Percentiles rank a stretch among this genome's conserved stretches.
These are phyloP conservation scores for Drosophila sechellia DNA, from an alignment of 1,140 invertebrate genomes.

Conservation along the genomic window DNA sequence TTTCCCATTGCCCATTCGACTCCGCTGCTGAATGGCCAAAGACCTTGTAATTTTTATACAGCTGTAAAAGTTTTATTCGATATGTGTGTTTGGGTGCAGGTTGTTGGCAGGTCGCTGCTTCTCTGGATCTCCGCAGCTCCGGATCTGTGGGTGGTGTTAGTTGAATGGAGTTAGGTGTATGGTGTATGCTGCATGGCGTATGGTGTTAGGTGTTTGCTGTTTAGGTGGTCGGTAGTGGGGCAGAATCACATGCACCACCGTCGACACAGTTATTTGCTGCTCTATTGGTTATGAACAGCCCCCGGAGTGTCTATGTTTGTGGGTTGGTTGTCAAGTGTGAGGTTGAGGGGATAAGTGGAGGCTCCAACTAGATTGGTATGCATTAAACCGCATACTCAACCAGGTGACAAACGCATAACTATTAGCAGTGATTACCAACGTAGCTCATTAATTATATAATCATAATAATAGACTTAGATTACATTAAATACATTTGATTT, in stretches of 20 bases:
- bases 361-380: constrained; percentile 11
- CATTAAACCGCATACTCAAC: constrained; percentile 27
- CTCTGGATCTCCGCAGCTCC: not conserved
- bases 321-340: not conserved
- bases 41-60: constrained; percentile 83
- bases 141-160: not conserved
- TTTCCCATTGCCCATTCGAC: constrained; percentile 13
- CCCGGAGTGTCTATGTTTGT: constrained; percentile 25
- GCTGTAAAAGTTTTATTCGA: constrained; percentile 82
- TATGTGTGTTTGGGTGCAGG: constrained; percentile 71
- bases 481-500: no score
- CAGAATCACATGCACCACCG: constrained; percentile 29
- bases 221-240: not conserved
- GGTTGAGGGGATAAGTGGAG: not conserved
- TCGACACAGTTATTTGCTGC: constrained; percentile 75
- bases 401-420: constrained; percentile 19
- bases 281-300: constrained; percentile 69
- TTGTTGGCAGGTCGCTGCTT: constrained; percentile 2
- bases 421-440: constrained; percentile 7
- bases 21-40: constrained; percentile 63
- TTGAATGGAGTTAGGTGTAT: constrained; percentile 1
- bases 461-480: not conserved
- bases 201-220: not conserved
- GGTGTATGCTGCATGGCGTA: not conserved
- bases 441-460: constrained; percentile 6